Evolutionary conservation across 2,113 vertebrate genomes (phyloP).

Genomic region (Carassius auratus): DNA sequence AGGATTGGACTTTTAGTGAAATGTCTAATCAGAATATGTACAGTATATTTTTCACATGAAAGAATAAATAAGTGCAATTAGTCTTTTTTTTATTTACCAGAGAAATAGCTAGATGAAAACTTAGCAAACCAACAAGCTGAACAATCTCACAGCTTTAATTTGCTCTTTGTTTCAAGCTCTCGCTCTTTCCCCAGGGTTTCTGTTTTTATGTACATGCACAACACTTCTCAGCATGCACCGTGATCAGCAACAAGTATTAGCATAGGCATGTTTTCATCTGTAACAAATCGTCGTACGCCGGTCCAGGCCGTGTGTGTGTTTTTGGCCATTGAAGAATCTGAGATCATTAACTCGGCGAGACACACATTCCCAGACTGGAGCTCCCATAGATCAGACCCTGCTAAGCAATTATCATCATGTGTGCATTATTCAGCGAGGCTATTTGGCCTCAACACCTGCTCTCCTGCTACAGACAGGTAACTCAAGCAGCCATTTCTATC

Average conservation of each 20-base stretch:
- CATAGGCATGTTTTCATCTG: conserved; percentile 8
- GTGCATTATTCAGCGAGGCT: conserved; percentile 24
- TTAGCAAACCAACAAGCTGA: neutral
- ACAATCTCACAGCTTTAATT: neutral
- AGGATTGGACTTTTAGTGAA: neutral
- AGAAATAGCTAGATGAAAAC: neutral
- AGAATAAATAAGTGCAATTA: too few species aligned
- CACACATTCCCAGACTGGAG: conserved; percentile 39
- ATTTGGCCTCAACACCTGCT: conserved; percentile 32
- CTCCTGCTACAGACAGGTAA: conserved; percentile 30
- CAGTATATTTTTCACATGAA: neutral
- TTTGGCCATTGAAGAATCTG: conserved; percentile 35
- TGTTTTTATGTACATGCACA: neutral
- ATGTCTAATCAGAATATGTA: neutral
- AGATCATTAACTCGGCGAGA: conserved; percentile 33
- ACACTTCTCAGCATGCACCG: conserved; percentile 1
- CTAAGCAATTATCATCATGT: conserved; percentile 47
- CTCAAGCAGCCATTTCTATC: neutral
- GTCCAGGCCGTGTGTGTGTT: neutral
- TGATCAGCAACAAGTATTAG: conserved; percentile 7
- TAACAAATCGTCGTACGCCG: neutral
- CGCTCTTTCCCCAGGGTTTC: neutral
- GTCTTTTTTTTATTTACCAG: too few species aligned
- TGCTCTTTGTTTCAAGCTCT: neutral
- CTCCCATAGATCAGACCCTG: conserved; percentile 37